Evolutionary conservation across 2,113 vertebrate genomes (phyloP), one percentile per base, ranked within the genome.

Genomic region (Campylorhamphus procurvoides): DNA sequence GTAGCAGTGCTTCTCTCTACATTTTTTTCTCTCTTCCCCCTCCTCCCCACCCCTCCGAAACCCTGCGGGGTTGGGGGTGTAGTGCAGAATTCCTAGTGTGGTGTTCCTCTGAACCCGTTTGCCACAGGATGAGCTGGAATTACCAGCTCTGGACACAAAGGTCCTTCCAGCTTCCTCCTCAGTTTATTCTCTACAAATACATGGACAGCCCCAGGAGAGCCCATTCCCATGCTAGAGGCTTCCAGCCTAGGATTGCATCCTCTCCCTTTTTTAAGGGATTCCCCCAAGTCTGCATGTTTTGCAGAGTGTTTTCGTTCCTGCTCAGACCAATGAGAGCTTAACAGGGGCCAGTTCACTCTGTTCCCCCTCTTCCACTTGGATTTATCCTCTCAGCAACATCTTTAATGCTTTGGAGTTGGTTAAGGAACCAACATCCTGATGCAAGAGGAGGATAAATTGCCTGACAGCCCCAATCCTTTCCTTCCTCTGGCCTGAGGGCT

Each of bases 1-100:
- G 94, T 97, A 97, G 95, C 83, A 93, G 86, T 78, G 94, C 91
- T 98, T 90, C 96, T 96, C 92, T 96, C 77, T 97, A 93, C 73
- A 56, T 92, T 97, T 97, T 97, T 86, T 91, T 90, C 42, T 95
- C 89, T 94, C 95, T 95, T 73, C 12, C 35, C 17, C n/a, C 49
- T 87, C 62, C 60, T 89, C 24, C 46, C 8, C 16, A 59, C 14
- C 82, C 91, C 39, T 97, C 25, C 13, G 94, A 78, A 89, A 68
- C 89, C n/a, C 93, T 84, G 95, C 91, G 91, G 89, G 62, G 84
- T 46, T 91, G 93, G 80, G 82, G 55, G 35, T 69, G 86, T 22
- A 56, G 31, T 75, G 55, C 56, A 88, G 82, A 53, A 83, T 24
- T 13, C 47, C 62, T 2, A 3, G 18, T 31, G 31, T 40, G 29